Percentiles rank a stretch among this genome's conserved stretches.
Conservation (phyloP, 1,140 invertebrate species). For the Apis laboriosa region DNA sequence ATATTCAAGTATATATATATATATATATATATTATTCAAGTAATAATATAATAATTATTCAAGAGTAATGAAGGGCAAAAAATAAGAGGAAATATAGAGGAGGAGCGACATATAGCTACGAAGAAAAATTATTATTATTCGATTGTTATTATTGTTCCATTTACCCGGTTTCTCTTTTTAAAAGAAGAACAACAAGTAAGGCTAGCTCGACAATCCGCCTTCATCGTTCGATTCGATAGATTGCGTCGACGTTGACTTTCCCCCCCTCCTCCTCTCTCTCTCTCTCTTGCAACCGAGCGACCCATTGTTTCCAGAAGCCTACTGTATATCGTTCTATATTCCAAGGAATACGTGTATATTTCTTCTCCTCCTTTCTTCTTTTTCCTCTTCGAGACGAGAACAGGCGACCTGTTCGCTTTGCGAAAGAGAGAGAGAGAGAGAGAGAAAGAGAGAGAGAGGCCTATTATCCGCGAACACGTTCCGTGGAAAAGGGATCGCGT, state of each 20-base stretch:
- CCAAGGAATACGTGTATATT: slow-evolving; percentile 23
- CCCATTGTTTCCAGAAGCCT: slow-evolving; percentile 60
- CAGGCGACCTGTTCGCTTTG: too few relatives aligned
- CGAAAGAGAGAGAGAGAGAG: too few relatives aligned
- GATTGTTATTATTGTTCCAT: background rate
- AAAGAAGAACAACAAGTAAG: background rate
- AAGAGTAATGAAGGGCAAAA: too few relatives aligned
- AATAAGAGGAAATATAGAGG: too few relatives aligned
- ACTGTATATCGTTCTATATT: slow-evolving; percentile 19
- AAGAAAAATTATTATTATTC: too few relatives aligned
- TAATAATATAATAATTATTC: too few relatives aligned
- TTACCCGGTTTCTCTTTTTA: slow-evolving; percentile 16
- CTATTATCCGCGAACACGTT: slow-evolving; percentile 56
- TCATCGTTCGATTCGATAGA: slow-evolving; percentile 14
- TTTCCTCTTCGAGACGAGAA: background rate
- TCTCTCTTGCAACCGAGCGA: slow-evolving; percentile 20
- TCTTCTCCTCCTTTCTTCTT: slow-evolving; percentile 38
- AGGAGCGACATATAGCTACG: too few relatives aligned
- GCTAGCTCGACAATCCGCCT: background rate
- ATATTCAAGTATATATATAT: too few relatives aligned
- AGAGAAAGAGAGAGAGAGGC: too few relatives aligned
- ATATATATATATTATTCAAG: too few relatives aligned
- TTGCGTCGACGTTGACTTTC: slow-evolving; percentile 46
- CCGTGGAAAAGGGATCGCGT: slow-evolving; percentile 47
- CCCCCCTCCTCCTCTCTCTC: slow-evolving; percentile 8